Conservation (phyloP, 2,797 vertebrate species). For the Salmo trutta region DNA sequence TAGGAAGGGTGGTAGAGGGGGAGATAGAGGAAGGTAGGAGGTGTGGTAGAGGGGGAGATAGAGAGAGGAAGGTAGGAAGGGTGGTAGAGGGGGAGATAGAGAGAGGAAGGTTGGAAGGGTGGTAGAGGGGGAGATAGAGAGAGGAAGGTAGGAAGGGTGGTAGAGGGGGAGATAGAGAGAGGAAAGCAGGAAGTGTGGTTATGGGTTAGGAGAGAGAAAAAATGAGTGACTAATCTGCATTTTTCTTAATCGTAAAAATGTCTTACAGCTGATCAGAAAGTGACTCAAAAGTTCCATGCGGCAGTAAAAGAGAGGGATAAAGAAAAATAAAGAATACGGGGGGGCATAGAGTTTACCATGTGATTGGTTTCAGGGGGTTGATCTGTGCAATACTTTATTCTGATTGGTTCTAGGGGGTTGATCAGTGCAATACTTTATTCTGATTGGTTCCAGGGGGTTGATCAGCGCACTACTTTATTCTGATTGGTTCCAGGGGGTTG, state of each 20-base stretch:
- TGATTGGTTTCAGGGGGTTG: constrained; percentile 13
- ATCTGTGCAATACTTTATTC: background rate
- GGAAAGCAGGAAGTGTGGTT: too few species aligned
- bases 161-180: background rate
- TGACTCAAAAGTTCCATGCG: constrained; percentile 58
- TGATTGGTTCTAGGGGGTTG: background rate
- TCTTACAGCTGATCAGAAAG: constrained; percentile 36
- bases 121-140: too few species aligned
- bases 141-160: background rate
- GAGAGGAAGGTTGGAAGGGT: too few species aligned
- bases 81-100: too few species aligned
- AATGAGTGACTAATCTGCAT: constrained; percentile 7
- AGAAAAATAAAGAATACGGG: background rate
- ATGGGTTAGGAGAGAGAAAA: background rate
- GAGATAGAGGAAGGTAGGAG: background rate
- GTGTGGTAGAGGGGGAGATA: too few species aligned
- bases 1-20: too few species aligned
- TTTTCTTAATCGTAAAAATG: constrained; percentile 31
- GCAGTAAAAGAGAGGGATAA: constrained; percentile 32
- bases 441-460: too few species aligned
- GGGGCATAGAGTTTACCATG: constrained; percentile 21
- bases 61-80: background rate
- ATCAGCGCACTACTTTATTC: too few species aligned
- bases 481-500: too few species aligned
- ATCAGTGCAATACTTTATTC: background rate